Evolutionary conservation across 2,888 invertebrate genomes (phyloP).

Genomic region (Ophion ellenae): DNA sequence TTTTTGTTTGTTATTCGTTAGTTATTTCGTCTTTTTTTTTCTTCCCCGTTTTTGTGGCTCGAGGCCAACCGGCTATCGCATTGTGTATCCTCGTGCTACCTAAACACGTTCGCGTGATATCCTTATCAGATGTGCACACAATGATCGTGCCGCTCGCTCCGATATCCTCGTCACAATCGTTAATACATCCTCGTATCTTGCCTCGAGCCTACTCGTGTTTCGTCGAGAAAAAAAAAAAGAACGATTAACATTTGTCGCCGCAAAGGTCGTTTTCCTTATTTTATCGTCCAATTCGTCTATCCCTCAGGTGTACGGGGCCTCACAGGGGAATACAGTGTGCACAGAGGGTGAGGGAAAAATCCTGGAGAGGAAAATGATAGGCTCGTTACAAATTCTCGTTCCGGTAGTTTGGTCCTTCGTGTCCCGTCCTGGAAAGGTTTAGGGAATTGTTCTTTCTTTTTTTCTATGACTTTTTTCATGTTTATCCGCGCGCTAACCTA

Average conservation of each 20-base stretch:
- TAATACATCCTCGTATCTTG: background rate
- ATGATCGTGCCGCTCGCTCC: background rate
- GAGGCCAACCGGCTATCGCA: background rate
- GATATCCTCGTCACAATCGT: background rate
- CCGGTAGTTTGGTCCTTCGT: slow-evolving; percentile 37
- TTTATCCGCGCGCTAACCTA: background rate
- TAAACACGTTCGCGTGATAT: background rate
- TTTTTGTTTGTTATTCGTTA: background rate
- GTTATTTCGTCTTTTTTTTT: background rate
- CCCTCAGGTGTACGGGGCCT: slow-evolving; percentile 45
- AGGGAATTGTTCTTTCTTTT: slow-evolving; percentile 39
- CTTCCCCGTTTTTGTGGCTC: background rate
- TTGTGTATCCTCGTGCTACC: background rate
- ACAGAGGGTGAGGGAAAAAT: slow-evolving; percentile 47
- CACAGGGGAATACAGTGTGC: slow-evolving; percentile 46
- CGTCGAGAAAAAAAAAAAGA: background rate
- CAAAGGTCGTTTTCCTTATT: background rate
- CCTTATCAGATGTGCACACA: background rate
- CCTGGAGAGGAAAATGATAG: background rate
- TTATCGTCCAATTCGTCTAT: slow-evolving; percentile 32
- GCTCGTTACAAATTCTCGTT: slow-evolving; percentile 20
- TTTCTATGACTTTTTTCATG: background rate
- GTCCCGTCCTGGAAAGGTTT: slow-evolving; percentile 51
- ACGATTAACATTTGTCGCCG: background rate
- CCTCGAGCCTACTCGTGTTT: background rate